phyloP scores from a whole-genome alignment of 2,113 vertebrate species.

The Petrocephalus microphthalmus region DNA sequence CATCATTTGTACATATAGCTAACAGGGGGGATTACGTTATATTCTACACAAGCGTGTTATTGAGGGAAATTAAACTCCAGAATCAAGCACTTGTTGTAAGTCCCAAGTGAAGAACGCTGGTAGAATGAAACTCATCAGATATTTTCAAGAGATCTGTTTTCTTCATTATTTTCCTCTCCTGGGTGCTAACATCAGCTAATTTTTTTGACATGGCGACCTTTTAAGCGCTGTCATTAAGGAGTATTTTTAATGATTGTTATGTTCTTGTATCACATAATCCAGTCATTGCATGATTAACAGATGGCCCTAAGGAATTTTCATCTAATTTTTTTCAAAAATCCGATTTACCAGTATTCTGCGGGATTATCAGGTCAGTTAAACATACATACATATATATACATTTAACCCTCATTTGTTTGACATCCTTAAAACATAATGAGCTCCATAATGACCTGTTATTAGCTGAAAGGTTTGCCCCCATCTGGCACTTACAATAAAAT shows the following conservation, averaged over 20 bases:
- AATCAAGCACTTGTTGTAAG: background rate
- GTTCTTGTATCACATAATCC: background rate
- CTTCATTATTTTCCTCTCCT: background rate
- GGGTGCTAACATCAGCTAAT: background rate
- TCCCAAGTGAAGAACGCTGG: background rate
- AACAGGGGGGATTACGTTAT: too few relatives aligned
- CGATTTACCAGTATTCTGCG: background rate
- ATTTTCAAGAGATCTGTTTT: background rate
- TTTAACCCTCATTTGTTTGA: background rate
- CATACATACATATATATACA: background rate
- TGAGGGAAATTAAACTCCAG: background rate
- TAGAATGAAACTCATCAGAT: background rate
- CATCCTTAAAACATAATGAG: conserved; percentile 3
- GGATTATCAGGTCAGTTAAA: background rate
- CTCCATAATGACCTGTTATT: background rate
- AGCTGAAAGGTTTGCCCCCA: background rate
- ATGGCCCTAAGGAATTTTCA: background rate
- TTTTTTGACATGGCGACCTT: background rate
- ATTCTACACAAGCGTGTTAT: background rate
- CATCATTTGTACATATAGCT: conserved; percentile 23
- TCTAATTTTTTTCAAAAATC: background rate
- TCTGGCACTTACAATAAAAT: background rate
- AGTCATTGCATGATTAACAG: background rate
- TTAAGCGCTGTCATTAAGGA: background rate
- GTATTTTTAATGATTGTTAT: too few relatives aligned